These are phyloP conservation scores for Hypomecis punctinalis DNA, from an alignment of 2,888 invertebrate species.

Conservation along the genomic window DNA sequence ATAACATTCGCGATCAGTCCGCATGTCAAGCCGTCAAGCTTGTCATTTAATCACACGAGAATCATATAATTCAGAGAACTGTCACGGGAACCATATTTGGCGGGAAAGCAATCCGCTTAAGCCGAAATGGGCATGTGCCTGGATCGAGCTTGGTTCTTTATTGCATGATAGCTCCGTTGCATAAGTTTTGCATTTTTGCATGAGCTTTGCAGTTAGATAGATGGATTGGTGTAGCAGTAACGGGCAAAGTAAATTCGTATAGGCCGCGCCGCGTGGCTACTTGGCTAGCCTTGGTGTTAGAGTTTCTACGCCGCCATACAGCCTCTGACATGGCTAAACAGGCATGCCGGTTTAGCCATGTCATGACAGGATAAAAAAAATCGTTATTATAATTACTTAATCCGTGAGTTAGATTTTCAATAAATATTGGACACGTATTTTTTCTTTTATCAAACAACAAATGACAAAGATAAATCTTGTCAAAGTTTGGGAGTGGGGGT, in stretches of 20 bases:
- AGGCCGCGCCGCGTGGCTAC: no score
- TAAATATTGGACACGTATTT: no score
- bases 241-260: background rate
- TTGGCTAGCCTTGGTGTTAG: no score
- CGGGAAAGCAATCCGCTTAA: conserved; percentile 82
- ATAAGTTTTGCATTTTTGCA: conserved; percentile 64
- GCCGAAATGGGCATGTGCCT: conserved; percentile 73
- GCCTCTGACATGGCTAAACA: no score
- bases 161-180: conserved; percentile 62
- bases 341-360: no score
- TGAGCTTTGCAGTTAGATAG: conserved; percentile 16
- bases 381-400: no score
- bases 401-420: no score
- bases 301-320: no score
- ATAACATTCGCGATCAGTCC: conserved; percentile 65
- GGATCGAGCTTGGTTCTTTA: conserved; percentile 76
- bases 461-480: no score
- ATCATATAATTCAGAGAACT: conserved; percentile 74
- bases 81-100: conserved; percentile 81
- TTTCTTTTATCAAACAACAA: no score
- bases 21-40: conserved; percentile 73
- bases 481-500: no score
- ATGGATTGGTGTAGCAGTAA: background rate
- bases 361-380: no score
- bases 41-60: conserved; percentile 75